Conservation (phyloP, 1,140 invertebrate species). For the Pogonognathellus flavescens region DNA sequence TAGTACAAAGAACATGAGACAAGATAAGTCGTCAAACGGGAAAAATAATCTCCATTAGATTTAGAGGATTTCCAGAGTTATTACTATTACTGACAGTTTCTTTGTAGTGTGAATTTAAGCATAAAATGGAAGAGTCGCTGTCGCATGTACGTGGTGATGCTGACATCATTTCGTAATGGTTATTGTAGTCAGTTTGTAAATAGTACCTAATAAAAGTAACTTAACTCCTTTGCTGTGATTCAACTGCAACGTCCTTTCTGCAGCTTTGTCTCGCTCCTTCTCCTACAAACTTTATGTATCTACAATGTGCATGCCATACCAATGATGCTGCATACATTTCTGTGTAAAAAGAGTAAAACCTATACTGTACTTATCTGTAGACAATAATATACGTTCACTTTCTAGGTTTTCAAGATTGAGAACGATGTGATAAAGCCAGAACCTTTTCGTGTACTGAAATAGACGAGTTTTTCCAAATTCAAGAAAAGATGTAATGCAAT, state of each 20-base stretch:
- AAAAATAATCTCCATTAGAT: conserved; percentile 36
- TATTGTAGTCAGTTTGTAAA: conserved; percentile 15
- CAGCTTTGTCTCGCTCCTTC: conserved; percentile 17
- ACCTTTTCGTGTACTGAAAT: too few relatives aligned
- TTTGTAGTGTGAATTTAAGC: conserved; percentile 26
- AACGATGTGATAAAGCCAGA: too few relatives aligned
- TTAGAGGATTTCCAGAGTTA: conserved; percentile 47
- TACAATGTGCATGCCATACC: too few relatives aligned
- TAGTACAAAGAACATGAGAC: conserved; percentile 7
- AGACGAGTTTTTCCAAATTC: too few relatives aligned
- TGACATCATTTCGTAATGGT: conserved; percentile 30
- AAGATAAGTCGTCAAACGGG: conserved; percentile 38
- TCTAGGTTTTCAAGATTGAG: too few relatives aligned
- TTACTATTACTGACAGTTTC: conserved; percentile 16
- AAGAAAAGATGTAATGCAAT: too few relatives aligned
- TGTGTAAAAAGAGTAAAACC: too few relatives aligned
- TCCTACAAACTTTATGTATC: conserved; percentile 23
- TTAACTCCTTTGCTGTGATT: conserved; percentile 13
- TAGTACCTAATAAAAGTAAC: background rate
- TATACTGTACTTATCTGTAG: too few relatives aligned
- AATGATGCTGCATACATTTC: too few relatives aligned
- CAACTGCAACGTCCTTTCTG: conserved; percentile 3
- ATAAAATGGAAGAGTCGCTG: conserved; percentile 13
- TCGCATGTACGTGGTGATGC: background rate
- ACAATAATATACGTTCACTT: too few relatives aligned